These are phyloP conservation scores for Climacteris rufus DNA, from an alignment of 2,113 vertebrate species.

Conservation along the genomic window DNA sequence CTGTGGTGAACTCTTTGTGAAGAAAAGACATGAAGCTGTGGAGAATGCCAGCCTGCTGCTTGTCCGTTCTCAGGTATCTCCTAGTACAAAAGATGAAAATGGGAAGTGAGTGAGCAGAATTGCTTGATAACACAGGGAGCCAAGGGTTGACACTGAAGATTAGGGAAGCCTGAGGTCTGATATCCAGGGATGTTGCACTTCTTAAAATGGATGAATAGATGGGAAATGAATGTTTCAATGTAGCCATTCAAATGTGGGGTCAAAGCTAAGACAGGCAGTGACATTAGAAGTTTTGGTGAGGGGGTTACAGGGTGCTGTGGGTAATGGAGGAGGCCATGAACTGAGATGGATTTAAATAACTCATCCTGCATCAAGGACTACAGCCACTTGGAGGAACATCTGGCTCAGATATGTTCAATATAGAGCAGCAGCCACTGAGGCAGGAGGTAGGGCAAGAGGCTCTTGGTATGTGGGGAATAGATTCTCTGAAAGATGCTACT, in stretches of 20 bases:
- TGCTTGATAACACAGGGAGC: neutral
- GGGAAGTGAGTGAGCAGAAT: neutral
- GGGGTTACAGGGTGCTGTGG: accelerated
- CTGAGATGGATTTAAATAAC: neutral
- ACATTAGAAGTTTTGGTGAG: neutral
- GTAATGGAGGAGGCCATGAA: neutral
- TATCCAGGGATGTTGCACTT: neutral
- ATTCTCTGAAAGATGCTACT: neutral
- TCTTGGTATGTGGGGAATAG: neutral
- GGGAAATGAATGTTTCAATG: neutral
- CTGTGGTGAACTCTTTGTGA: neutral
- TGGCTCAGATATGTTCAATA: neutral
- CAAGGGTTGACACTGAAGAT: neutral
- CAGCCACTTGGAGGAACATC: neutral
- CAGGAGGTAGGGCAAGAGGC: neutral
- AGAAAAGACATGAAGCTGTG: neutral
- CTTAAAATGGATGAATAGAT: neutral
- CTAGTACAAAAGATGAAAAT: neutral
- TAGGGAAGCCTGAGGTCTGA: neutral
- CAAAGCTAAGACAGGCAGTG: neutral
- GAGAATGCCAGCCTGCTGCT: neutral
- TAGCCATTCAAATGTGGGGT: neutral
- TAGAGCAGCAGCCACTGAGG: neutral
- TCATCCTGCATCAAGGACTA: neutral
- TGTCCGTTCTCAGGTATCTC: neutral